Base-by-base conservation (phyloP, 2,888 invertebrate species). In the Ophion costatus region DNA sequence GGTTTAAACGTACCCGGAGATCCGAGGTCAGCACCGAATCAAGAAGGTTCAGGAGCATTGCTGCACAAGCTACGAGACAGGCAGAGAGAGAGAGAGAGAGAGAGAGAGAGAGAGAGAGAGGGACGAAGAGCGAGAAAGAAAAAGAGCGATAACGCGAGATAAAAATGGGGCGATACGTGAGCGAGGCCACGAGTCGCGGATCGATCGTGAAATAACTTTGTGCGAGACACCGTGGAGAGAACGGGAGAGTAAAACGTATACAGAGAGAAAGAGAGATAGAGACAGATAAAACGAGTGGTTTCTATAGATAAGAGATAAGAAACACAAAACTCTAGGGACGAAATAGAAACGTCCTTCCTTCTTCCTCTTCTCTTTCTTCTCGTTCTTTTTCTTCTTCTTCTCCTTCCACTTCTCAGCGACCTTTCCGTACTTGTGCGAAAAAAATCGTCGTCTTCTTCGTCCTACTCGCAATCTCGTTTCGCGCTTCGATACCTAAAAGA, bases 201-300 rank as follows among this genome's bases (percentile, higher is more conserved):
- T 92, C 92, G 92, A 92, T 92, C 91, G 92, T 89, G 90, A 91
- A 91, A 92, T 91, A 91, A 91, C 90, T 87, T 88, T 87, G 89
- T 84, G 86, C 75, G 84, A 87, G 86, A 85, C 80, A 84, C 84
- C 78, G 74, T 78, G 74, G 80, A 78, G 81, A 83, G 85, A 64
- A 33, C 69, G 79, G 38, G 67, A 75, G 74, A 78, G 57, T 63
- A 42, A 76, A 56, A 57, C 61, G 70, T 78, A 77, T 56, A 85
- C 69, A 82, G 67, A 78, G 45, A 85, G 78, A 82, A 51, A 75
- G 64, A 75, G 73, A 81, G 75, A 77, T 70, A 57, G 73, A 83
- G 76, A 84, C 79, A 78, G 76, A 67, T 51, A 61, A 64, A 70
- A 56, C 51, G 78, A 73, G 51, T 38, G 22, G 51, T 56, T 73